phyloP scores from a whole-genome alignment of 2,888 invertebrate genomes.

The Drosophila cracens region DNA sequence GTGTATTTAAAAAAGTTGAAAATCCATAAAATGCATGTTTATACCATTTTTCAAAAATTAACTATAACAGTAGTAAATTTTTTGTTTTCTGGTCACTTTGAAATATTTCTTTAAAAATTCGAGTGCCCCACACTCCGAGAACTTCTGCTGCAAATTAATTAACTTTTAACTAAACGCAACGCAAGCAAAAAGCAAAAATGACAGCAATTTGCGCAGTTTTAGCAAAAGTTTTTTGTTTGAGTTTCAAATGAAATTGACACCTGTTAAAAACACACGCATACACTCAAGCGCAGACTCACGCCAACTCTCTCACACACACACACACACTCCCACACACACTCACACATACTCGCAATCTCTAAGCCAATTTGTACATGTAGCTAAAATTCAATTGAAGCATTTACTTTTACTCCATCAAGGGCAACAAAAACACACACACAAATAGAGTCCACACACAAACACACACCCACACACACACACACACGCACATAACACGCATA shows the following conservation, averaged over 20 bases:
- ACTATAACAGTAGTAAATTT: not conserved
- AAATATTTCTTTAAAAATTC: not conserved
- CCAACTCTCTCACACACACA: slow-evolving; percentile 2
- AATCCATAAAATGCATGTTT: not conserved
- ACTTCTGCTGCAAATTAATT: slow-evolving; percentile 63
- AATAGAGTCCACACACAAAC: slow-evolving; percentile 25
- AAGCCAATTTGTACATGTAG: slow-evolving; percentile 78
- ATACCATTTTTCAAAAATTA: not conserved
- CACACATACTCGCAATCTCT: slow-evolving; percentile 60
- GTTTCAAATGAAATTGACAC: slow-evolving; percentile 79
- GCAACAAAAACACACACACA: slow-evolving; percentile 24
- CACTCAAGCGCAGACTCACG: slow-evolving; percentile 20
- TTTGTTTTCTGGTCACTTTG: not conserved
- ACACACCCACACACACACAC: slow-evolving; percentile 17
- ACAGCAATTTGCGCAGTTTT: slow-evolving; percentile 70
- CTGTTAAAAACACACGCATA: slow-evolving; percentile 61
- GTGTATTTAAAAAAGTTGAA: not conserved
- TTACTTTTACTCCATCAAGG: slow-evolving; percentile 42
- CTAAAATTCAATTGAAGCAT: slow-evolving; percentile 77
- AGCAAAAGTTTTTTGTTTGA: slow-evolving; percentile 69
- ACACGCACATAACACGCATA: slow-evolving; percentile 54
- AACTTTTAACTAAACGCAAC: slow-evolving; percentile 64
- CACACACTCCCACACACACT: not conserved
- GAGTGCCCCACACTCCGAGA: not conserved
- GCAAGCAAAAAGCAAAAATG: slow-evolving; percentile 50